Evolutionary conservation across 53 echinoderm and acorn worm species (phyloP), one percentile per base, ranked within the genome.

Genomic region (Paelopatides confundens): DNA sequence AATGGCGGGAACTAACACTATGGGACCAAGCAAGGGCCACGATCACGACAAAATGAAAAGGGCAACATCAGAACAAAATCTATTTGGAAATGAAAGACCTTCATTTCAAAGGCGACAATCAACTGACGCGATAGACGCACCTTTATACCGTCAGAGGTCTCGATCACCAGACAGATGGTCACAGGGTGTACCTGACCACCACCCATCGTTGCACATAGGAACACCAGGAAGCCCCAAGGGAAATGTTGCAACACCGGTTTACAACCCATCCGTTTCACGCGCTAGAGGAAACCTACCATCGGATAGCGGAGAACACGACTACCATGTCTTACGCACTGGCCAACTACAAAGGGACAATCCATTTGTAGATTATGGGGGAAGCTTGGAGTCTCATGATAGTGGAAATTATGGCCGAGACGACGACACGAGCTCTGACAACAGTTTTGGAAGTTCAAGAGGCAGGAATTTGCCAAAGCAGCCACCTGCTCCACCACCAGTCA

Each of bases 321-420:
- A 79, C 49, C 54, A 53, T 28, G 48, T 53, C 17, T 32, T 79
- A 12, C 51, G 79, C 17, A 35, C 32, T 15, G 32, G 68, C 15
- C 31, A 51, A 3, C 51, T 2, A 47, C 39, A 40, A 0, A 31
- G 70, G 5, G 40, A 74, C 21, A 18, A 74, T 64, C 94, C 94
- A 4, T 86, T 65, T 11, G 91, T 91, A 13, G 94, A 94, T 68
- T 94, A 94, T 39, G 87, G 90, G 32, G 52, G 63, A 0, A 31
- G 85, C 21, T 13, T 69, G 70, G 32, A 17, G 30, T 23, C 71
- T 50, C 23, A 40, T 35, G 70, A 58, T 83, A 69, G 76, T 40
- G 74, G 62, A 21, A 74, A n/a, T 10, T 62, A 64, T 34, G 62
- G 58, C 27, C 11, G 76, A 36, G 76, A 47, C 24, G 63, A 65